Evolutionary conservation across 2,888 invertebrate species (phyloP), one percentile per base, ranked within the genome.

Genomic region (Eupsilia transversa): DNA sequence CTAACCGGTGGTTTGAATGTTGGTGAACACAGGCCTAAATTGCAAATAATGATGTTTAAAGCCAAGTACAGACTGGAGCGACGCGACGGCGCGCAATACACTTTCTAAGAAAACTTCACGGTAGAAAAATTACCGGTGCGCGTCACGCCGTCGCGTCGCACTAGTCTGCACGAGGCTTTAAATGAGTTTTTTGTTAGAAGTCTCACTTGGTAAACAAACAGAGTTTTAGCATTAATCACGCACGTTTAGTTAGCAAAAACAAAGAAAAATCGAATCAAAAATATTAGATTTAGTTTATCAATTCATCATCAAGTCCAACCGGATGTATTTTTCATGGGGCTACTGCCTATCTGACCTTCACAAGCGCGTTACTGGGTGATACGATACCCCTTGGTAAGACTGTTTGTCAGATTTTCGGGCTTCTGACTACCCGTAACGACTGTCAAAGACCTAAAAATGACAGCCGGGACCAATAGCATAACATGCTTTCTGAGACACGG

Each of bases 201-300:
- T 27, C 20, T 72, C 41, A 30, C 10, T n/a, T 74, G 6, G 2
- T 20, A 30, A 74, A 54, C 17, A 84, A 35, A 69, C 27, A 46
- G 17, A 68, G 33, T 64, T 33, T 33, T 20, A 2, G 10, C 9
- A 43, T 20, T 4, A 68, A 23, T 27, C 1, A 30, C 23, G 38
- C 14, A 41, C 9, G 23, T 27, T 33, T n/a, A 49, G 33, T 27
- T 38, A 27, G 38, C 23, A 10, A 33, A 65, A 67, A 41, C 30
- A 27, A 5, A n/a, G 2, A n/a, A 0, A 60, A 60, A 43, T 43
- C 2, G 6, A 43, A 14, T 30, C 0, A 64, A 30, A 43, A 43
- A 43, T 46, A 1, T 38, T 23, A 23, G 9, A 38, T 60, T 43
- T 65, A n/a, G 38, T 41, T 68, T 33, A 54, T 9, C 14, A 66